Percentiles rank a stretch among this genome's conserved stretches.
phyloP scores from a whole-genome alignment of 2,888 invertebrate genomes.

The Amphipyra berbera region DNA sequence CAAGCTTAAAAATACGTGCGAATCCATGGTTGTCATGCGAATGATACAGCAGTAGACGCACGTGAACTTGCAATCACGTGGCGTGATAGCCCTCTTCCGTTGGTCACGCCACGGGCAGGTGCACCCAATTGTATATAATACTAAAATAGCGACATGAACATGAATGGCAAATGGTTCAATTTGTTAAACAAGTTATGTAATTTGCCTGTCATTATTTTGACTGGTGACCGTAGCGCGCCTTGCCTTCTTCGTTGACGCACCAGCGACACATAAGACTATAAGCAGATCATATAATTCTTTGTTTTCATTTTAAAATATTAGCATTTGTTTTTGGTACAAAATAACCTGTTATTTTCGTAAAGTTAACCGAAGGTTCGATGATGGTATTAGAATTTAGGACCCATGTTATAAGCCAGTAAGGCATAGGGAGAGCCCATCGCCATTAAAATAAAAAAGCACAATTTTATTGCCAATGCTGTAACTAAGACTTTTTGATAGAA shows the following conservation, averaged over 20 bases:
- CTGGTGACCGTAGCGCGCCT: slow-evolving; percentile 3
- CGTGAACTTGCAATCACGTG: slow-evolving; percentile 50
- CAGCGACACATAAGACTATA: not conserved
- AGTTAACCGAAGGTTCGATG: not conserved
- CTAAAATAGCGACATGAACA: slow-evolving; percentile 57
- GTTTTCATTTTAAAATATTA: not conserved
- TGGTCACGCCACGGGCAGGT: slow-evolving; percentile 57
- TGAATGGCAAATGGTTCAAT: slow-evolving; percentile 65
- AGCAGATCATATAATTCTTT: slow-evolving; percentile 4
- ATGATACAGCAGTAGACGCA: slow-evolving; percentile 44
- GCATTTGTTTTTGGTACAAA: not conserved
- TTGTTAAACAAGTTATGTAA: slow-evolving; percentile 53
- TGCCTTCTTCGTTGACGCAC: slow-evolving; percentile 10
- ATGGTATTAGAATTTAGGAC: no score
- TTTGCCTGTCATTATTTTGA: slow-evolving; percentile 47
- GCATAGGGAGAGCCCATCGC: no score
- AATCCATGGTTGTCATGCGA: slow-evolving; percentile 16
- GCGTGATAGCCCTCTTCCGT: slow-evolving; percentile 68
- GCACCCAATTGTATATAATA: slow-evolving; percentile 63
- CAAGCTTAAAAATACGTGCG: not conserved
- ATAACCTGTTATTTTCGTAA: not conserved
- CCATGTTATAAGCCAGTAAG: no score
- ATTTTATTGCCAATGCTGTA: no score
- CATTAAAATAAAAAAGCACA: no score
- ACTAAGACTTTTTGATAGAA: no score